Conservation (phyloP, 2,113 vertebrate genomes). For the Corydoras sp. region DNA sequence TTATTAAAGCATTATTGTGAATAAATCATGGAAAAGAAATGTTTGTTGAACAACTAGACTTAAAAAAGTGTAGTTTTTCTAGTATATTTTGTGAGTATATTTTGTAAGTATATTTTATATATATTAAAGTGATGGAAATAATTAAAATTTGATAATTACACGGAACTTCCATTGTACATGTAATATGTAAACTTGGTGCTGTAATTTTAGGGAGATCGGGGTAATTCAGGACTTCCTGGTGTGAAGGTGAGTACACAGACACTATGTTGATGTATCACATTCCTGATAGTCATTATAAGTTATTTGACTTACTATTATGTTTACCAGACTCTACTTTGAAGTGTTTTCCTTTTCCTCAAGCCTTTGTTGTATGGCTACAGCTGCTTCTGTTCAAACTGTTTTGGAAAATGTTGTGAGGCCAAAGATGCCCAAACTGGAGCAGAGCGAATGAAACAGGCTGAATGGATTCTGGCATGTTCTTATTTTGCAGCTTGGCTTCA, state of each 20-base stretch:
- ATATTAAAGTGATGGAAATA: too few relatives aligned
- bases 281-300: neutral
- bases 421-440: constrained; percentile 15
- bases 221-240: constrained; percentile 67
- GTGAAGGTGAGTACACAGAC: constrained; percentile 65
- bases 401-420: constrained; percentile 34
- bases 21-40: too few relatives aligned
- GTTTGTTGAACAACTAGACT: too few relatives aligned
- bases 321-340: constrained; percentile 11
- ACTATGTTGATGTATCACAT: neutral
- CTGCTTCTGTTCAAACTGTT: constrained; percentile 41
- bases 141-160: too few relatives aligned
- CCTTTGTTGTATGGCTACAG: constrained; percentile 29
- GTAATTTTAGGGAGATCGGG: constrained; percentile 74
- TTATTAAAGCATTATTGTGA: too few relatives aligned
- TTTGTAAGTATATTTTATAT: too few relatives aligned
- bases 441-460: constrained; percentile 5
- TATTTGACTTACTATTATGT: neutral
- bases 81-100: too few relatives aligned
- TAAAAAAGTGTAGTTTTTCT: too few relatives aligned
- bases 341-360: neutral
- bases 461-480: constrained; percentile 13
- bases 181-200: neutral
- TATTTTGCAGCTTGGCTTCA: constrained; percentile 7
- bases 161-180: too few relatives aligned